Conservation (phyloP, 2,113 vertebrate genomes). For the Cepphus grylle region DNA sequence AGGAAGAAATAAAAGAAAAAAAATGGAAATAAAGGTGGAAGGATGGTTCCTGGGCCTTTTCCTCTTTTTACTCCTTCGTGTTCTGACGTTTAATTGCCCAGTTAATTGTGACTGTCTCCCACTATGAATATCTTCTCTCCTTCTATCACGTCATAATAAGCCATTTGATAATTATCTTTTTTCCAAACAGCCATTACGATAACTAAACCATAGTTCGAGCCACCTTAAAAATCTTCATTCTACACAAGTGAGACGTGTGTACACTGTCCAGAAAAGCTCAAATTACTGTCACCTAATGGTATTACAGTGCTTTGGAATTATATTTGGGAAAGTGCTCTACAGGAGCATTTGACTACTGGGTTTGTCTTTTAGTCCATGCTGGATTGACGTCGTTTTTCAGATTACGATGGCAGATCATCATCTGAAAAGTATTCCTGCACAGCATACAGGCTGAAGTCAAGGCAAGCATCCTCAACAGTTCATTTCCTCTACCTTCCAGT, state of each 20-base stretch:
- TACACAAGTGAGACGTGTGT: background rate
- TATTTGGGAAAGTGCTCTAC: background rate
- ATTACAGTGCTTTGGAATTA: background rate
- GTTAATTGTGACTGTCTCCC: conserved; percentile 39
- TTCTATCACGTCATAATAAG: conserved; percentile 56
- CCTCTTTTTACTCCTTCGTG: background rate
- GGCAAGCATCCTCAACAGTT: background rate
- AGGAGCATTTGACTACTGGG: background rate
- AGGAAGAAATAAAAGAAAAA: background rate
- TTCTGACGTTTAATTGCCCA: conserved; percentile 57
- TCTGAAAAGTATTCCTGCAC: background rate
- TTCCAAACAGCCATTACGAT: conserved; percentile 39
- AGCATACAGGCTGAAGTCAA: background rate
- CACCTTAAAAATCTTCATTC: background rate
- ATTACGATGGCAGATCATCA: background rate
- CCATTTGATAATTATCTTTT: conserved; percentile 45
- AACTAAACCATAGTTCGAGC: conserved; percentile 37
- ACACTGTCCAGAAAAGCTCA: background rate
- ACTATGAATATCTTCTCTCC: conserved; percentile 58
- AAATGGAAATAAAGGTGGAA: conserved; percentile 13
- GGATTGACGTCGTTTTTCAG: background rate
- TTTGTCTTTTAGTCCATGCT: background rate
- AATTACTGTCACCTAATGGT: background rate
- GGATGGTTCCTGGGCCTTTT: background rate
- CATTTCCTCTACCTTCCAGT: background rate